Conservation (phyloP, 1,140 invertebrate species). For the Drosophila murphyi region DNA sequence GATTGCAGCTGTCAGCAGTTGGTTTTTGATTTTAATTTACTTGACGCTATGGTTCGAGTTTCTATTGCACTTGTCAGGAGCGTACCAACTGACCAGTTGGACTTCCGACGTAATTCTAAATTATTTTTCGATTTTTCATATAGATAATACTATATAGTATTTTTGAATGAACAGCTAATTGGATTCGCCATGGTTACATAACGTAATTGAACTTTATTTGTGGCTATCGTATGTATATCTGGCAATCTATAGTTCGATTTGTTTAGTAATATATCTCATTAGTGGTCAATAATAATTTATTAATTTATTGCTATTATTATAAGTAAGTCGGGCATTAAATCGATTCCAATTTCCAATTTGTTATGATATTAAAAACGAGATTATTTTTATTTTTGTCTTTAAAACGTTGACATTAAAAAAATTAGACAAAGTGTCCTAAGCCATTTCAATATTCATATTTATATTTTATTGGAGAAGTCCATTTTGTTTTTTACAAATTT, state of each 20-base stretch:
- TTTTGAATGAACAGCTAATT: not conserved
- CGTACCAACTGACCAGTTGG: conserved; percentile 25
- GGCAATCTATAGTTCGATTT: not conserved
- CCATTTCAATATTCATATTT: no score
- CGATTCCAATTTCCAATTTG: no score
- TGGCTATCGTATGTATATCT: not conserved
- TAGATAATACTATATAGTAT: not conserved
- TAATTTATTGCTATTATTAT: not conserved
- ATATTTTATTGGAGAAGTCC: not conserved
- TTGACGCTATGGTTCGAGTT: conserved; percentile 20
- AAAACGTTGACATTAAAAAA: no score
- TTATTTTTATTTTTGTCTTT: not conserved
- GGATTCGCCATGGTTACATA: not conserved
- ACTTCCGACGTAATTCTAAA: conserved; percentile 25
- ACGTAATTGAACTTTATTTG: not conserved
- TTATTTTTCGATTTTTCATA: conserved; percentile 18
- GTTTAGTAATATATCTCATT: not conserved
- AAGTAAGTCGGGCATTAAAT: not conserved
- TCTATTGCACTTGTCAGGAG: conserved; percentile 39
- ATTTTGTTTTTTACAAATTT: not conserved
- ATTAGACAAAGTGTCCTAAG: no score
- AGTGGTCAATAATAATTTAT: not conserved
- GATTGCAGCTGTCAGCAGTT: conserved; percentile 61
- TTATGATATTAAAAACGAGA: no score
- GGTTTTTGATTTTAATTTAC: conserved; percentile 48